Percentiles rank a stretch among this genome's conserved stretches.
These are phyloP conservation scores for Lophius americanus DNA, from an alignment of 2,797 vertebrate genomes.

Conservation along the genomic window DNA sequence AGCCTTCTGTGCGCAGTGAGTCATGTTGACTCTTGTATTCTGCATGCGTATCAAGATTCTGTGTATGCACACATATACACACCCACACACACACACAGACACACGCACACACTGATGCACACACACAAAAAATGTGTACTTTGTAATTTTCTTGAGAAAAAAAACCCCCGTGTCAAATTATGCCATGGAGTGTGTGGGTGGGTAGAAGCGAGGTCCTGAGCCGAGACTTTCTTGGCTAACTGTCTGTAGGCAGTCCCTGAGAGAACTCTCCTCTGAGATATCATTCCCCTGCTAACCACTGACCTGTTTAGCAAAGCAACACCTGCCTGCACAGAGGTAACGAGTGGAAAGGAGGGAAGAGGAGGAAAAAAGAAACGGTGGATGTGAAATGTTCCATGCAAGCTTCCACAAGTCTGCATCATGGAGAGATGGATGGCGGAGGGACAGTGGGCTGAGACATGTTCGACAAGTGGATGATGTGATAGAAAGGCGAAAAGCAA, in stretches of 20 bases:
- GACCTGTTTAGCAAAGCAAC: constrained; percentile 53
- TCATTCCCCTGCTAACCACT: constrained; percentile 34
- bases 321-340: constrained; percentile 41
- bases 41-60: constrained; percentile 12
- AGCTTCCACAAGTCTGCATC: constrained; percentile 56
- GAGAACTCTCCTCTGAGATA: constrained; percentile 27
- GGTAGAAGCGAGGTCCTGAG: constrained; percentile 33
- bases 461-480: constrained; percentile 33
- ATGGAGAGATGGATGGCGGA: constrained; percentile 31
- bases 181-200: constrained; percentile 40
- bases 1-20: constrained; percentile 15
- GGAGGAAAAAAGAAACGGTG: constrained; percentile 2
- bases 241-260: constrained; percentile 33
- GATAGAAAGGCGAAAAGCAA: constrained; percentile 6
- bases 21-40: constrained; percentile 25
- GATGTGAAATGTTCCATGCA: constrained; percentile 63
- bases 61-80: background rate
- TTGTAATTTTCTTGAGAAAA: constrained; percentile 10
- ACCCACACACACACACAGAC: constrained; percentile 12
- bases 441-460: constrained; percentile 17
- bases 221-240: constrained; percentile 6
- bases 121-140: constrained; percentile 10
- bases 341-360: constrained; percentile 5
- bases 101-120: background rate
- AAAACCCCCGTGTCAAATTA: constrained; percentile 21